phyloP scores from a whole-genome alignment of 2,888 invertebrate species.

The Notodonta dromedarius region DNA sequence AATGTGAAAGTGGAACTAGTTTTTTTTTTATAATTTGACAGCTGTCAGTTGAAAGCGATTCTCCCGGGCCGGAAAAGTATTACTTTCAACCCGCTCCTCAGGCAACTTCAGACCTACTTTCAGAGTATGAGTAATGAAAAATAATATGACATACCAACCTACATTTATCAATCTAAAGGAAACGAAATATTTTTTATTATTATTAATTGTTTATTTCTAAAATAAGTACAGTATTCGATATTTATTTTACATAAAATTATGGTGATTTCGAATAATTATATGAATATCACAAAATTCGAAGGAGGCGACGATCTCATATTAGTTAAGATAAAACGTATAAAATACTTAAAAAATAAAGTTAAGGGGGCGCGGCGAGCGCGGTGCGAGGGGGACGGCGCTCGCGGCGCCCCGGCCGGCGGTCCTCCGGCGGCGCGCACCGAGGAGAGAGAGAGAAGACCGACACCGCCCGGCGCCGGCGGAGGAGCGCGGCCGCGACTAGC shows the following conservation, averaged over 20 bases:
- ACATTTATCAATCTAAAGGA: neutral
- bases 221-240: slow-evolving; percentile 66
- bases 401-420: slow-evolving; percentile 78
- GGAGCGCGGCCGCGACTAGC: slow-evolving; percentile 79
- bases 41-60: no score
- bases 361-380: slow-evolving; percentile 73
- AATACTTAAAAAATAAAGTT: slow-evolving; percentile 61
- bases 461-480: slow-evolving; percentile 83
- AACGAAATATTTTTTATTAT: slow-evolving; percentile 10
- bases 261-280: slow-evolving; percentile 79
- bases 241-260: slow-evolving; percentile 78
- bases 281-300: slow-evolving; percentile 83
- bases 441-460: slow-evolving; percentile 76
- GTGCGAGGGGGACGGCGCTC: slow-evolving; percentile 55
- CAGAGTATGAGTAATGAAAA: no score
- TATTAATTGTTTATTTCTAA: slow-evolving; percentile 64
- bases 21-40: no score
- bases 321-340: slow-evolving; percentile 59
- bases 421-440: slow-evolving; percentile 80
- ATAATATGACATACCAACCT: no score
- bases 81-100: no score
- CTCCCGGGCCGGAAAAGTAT: no score
- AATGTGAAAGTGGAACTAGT: no score
- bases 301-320: slow-evolving; percentile 78
- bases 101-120: no score